Conservation (phyloP, 2,797 vertebrate genomes). For the Spinibarbus caldwelli region DNA sequence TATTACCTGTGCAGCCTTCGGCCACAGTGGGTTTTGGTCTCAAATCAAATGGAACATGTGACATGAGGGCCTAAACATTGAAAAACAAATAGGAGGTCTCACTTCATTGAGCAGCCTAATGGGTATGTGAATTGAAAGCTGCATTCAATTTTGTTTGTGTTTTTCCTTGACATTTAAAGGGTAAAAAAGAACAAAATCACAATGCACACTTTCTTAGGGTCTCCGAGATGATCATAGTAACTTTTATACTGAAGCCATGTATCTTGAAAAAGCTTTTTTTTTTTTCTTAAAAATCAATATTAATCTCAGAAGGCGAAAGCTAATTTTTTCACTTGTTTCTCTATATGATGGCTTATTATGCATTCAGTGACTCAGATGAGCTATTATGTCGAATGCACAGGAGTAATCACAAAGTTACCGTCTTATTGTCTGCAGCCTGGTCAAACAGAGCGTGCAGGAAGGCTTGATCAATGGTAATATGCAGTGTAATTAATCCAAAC, state of each 20-base stretch:
- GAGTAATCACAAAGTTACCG: not conserved
- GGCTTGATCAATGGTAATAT: slow-evolving; percentile 59
- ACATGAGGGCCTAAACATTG: slow-evolving; percentile 57
- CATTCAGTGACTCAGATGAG: slow-evolving; percentile 18
- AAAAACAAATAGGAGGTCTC: slow-evolving; percentile 64
- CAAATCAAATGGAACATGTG: slow-evolving; percentile 59
- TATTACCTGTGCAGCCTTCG: slow-evolving; percentile 25
- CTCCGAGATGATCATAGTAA: slow-evolving; percentile 36
- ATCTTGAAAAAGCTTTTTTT: slow-evolving; percentile 13
- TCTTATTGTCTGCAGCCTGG: not conserved
- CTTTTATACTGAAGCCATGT: slow-evolving; percentile 4
- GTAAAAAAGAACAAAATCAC: slow-evolving; percentile 18
- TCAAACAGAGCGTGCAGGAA: slow-evolving; percentile 2
- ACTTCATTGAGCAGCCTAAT: slow-evolving; percentile 70
- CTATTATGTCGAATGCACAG: not conserved
- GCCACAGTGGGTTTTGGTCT: slow-evolving; percentile 16
- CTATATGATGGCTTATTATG: not conserved
- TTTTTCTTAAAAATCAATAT: slow-evolving; percentile 37
- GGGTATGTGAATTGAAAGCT: slow-evolving; percentile 64
- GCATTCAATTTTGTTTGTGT: slow-evolving; percentile 68
- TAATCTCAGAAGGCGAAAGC: slow-evolving; percentile 4
- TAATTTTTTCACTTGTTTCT: not conserved
- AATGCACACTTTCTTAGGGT: slow-evolving; percentile 50
- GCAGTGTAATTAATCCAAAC: slow-evolving; percentile 66
- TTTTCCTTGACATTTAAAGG: slow-evolving; percentile 76